Base-by-base conservation (phyloP, 2,113 vertebrate genomes). In the Ardeotis arabs region DNA sequence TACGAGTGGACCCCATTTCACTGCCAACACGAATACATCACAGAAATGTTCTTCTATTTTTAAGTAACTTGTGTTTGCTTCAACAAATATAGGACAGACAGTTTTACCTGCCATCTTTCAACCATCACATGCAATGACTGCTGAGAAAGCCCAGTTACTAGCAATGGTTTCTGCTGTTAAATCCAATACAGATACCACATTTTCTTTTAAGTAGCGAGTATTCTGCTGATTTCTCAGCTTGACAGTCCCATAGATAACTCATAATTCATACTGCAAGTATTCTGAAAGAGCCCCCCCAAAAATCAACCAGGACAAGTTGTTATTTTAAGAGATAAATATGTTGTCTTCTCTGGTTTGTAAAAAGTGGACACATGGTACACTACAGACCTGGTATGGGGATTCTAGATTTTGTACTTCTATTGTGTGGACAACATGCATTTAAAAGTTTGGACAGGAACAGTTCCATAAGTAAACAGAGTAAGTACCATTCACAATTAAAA, bases 81-180 rank as follows among this genome's bases (percentile, higher is more conserved):
- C 62, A 60, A 70, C 23, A 31, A 50, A 67, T 41, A 25, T 4
- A 29, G 3, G 12, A 68, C 35, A 74, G 29, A 17, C 44, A 45
- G 12, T 56, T 84, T 83, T 70, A 28, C 23, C 35, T 22, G 45
- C 33, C n/a, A 21, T 28, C 68, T 74, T 66, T 84, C 50, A 79
- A 39, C 31, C 21, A n/a, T 0, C 29, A 4, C 1, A 15, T 39
- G 39, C 33, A 69, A 44, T 0, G 1, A 66, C 25, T 23, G 13
- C 66, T 59, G 44, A 52, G 27, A 69, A 80, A 84, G 24, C 20
- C n/a, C 28, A 29, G 44, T 37, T 59, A 37, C 37, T 23, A 69
- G 29, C 20, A 53, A 52, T 0, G 7, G 21, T 22, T 77, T 41
- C 70, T 82, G 64, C n/a, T 80, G 44, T 63, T 73, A 58, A 72